Base-by-base conservation (phyloP, 2,113 vertebrate species). In the Cygnus atratus region DNA sequence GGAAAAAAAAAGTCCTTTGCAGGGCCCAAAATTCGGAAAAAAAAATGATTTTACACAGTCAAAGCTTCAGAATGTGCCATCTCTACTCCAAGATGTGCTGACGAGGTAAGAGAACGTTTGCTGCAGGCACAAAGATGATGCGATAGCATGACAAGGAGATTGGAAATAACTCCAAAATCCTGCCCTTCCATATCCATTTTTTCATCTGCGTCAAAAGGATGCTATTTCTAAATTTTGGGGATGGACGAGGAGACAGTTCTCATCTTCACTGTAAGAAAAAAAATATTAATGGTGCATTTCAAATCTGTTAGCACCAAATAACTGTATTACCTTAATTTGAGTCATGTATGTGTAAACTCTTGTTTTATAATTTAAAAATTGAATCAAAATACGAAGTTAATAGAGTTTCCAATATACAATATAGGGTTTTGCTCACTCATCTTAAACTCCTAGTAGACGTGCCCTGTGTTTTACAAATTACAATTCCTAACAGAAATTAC, bases 331-430 rank as follows among this genome's bases (percentile, higher is more conserved):
- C 50, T 43, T 28, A 67, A 72, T 44, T 20, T 55, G 55, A 62
- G 29, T 12, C 73, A 14, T 16, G 8, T 26, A 43, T 0, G 0
- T 8, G 2, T 43, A 54, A 67, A 57, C 14, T 44, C 7, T 35
- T 10, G 7, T 37, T 77, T n/a, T 37, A 39, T 1, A 62, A 9
- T 29, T 80, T 59, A 77, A 54, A 80, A 90, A 55, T 16, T 13
- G 37, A 72, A 54, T 31, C 11, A 0, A 72, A 72, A 39, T 31
- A 26, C 54, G 44, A 6, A 26, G 57, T 37, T 31, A 70, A 80
- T 13, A 61, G 10, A 77, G 46, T 28, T 50, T 24, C 25, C 59
- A 50, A 87, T 78, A 54, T 10, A 31, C 26, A 91, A 61, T 1
- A 28, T 0, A 37, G 3, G 5, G 7, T 19, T 65, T 72, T 65